These are phyloP conservation scores for Syrista parreyssii DNA, from an alignment of 2,888 invertebrate genomes.

Conservation along the genomic window DNA sequence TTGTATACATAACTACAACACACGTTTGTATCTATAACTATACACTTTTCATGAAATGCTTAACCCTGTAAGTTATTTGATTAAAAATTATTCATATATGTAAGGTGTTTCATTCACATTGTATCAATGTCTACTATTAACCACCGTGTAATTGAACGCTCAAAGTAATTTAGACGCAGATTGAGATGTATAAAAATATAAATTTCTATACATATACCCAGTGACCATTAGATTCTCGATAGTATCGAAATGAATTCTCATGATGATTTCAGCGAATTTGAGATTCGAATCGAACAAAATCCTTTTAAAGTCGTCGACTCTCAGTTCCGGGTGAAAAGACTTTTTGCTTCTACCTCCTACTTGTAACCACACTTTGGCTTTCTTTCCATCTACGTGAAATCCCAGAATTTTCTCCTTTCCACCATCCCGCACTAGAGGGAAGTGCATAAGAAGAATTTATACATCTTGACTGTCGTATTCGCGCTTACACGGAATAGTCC, in stretches of 20 bases:
- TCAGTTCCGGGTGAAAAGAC: conserved; percentile 7
- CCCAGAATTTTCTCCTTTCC: background rate
- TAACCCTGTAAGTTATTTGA: background rate
- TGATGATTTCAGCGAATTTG: background rate
- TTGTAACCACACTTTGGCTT: conserved; percentile 17
- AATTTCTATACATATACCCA: background rate
- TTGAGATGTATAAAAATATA: background rate
- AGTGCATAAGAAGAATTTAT: background rate
- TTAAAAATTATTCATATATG: background rate
- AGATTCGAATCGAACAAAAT: background rate
- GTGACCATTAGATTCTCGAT: background rate
- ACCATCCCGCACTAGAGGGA: background rate
- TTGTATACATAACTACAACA: background rate
- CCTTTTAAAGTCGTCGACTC: background rate
- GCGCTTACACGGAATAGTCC: background rate
- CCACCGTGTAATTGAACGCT: background rate
- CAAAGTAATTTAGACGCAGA: background rate
- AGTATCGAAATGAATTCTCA: background rate
- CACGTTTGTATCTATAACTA: too few species aligned
- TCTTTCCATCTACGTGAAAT: background rate
- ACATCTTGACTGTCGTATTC: background rate
- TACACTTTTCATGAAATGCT: background rate
- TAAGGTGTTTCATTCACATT: background rate
- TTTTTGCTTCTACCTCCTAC: conserved; percentile 8
- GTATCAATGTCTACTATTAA: background rate